A percentile compares a stretch with the other conserved stretches of the same genome.
These are phyloP conservation scores for Lysandra bellargus DNA, from an alignment of 2,888 invertebrate genomes.

Conservation along the genomic window DNA sequence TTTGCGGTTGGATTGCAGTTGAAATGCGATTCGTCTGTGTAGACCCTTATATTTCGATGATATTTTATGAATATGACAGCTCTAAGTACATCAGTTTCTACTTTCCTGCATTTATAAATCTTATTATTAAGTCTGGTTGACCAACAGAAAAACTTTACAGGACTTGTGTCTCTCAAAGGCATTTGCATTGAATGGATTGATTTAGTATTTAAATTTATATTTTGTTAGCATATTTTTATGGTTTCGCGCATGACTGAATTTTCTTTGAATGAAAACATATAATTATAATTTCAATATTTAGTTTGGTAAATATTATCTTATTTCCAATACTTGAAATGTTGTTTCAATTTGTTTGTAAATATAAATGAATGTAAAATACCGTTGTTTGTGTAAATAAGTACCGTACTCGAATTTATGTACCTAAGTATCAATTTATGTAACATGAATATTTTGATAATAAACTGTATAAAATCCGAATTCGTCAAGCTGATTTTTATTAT, in stretches of 20 bases:
- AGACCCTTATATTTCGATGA: not conserved
- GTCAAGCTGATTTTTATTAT: slow-evolving; percentile 35
- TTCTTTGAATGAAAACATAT: no score
- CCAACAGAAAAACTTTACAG: not conserved
- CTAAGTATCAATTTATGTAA: not conserved
- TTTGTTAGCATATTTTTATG: no score
- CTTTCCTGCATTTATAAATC: not conserved
- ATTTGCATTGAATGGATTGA: not conserved
- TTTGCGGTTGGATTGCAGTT: no score
- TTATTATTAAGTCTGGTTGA: not conserved
- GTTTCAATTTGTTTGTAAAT: not conserved
- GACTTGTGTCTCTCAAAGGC: not conserved
- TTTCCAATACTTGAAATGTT: not conserved
- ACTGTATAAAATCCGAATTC: slow-evolving; percentile 49
- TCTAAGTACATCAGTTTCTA: no score
- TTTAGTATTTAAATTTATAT: not conserved
- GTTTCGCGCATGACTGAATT: no score
- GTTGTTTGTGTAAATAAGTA: not conserved
- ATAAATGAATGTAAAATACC: no score
- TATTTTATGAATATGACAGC: not conserved
- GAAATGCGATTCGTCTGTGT: no score
- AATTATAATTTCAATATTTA: no score
- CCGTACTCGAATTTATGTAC: not conserved
- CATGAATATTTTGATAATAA: slow-evolving; percentile 31
- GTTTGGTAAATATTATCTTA: no score